Evolutionary conservation across 2,888 invertebrate genomes (phyloP), one percentile per base, ranked within the genome.

Genomic region (Saturnia japonica): DNA sequence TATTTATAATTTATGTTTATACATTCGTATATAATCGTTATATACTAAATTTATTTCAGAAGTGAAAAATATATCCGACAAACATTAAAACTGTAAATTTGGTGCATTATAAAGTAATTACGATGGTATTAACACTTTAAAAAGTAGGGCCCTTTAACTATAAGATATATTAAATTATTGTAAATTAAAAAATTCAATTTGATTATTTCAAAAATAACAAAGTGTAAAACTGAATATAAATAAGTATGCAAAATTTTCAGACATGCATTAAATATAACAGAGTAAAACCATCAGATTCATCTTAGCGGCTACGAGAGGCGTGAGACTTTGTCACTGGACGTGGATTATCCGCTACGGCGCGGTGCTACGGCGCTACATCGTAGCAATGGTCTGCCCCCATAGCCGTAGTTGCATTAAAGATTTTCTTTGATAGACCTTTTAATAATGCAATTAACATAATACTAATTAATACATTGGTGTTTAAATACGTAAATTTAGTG

Each of bases 321-420:
- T 93, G 93, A 87, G 93, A 92, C 89, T 83, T 82, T 87, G 88
- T 91, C 85, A 78, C 86, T 89, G 89, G 91, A 85, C 87, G 82
- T 82, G 89, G 93, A 92, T 92, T 89, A 93, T 88, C 86, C 83
- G 79, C 89, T 90, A 91, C 91, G 87, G 34, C 6, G 79, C 91
- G 87, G 34, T 34, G 79, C 89, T 90, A 91, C 91, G 87, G 80
- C 80, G 83, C 91, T 91, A 91, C 91, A 88, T 62, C 85, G 92
- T 91, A 91, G 91, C 83, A 78, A 78, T 75, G 73, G 75, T 84
- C 89, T 88, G 90, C 90, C 88, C 79, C 78, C 83, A 89, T 90
- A 89, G 90, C 83, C 82, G 80, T 82, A 84, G 42, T 51, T 25
- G 25, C 57, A 19, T 28, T 60, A 60, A 60, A 28, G 57, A 60